These are phyloP conservation scores for Heliconius congener DNA, from an alignment of 1,140 invertebrate genomes.

Conservation along the genomic window DNA sequence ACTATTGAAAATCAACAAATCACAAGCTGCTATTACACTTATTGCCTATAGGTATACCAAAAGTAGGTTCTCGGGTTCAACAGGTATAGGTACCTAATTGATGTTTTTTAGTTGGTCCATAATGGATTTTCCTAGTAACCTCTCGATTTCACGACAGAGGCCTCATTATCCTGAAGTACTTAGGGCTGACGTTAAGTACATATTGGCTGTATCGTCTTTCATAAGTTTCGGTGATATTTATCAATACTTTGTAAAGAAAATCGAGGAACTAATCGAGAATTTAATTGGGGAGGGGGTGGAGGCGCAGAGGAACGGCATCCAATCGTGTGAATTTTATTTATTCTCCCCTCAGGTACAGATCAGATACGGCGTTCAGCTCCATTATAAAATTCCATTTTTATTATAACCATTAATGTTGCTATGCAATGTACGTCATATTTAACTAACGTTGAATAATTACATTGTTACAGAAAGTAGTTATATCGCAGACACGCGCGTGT, in stretches of 20 bases:
- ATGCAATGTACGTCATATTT: too few relatives aligned
- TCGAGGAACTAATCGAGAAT: not conserved
- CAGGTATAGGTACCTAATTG: not conserved
- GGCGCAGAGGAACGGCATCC: too few relatives aligned
- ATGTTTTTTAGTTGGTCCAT: not conserved
- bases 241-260: not conserved
- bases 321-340: too few relatives aligned
- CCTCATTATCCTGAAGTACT: not conserved
- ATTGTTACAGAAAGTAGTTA: too few relatives aligned
- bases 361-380: too few relatives aligned
- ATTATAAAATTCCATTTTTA: too few relatives aligned
- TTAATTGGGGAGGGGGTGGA: too few relatives aligned
- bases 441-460: too few relatives aligned
- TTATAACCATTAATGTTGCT: too few relatives aligned
- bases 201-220: not conserved
- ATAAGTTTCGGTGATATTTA: not conserved
- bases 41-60: not conserved
- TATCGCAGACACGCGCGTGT: too few relatives aligned
- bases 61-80: not conserved
- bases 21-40: not conserved
- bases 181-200: not conserved
- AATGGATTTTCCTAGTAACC: constrained; percentile 8
- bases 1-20: not conserved
- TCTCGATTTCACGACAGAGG: not conserved
- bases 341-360: too few relatives aligned